phyloP scores from a whole-genome alignment of 2,888 invertebrate genomes.

The Microctonus aethiopoides region DNA sequence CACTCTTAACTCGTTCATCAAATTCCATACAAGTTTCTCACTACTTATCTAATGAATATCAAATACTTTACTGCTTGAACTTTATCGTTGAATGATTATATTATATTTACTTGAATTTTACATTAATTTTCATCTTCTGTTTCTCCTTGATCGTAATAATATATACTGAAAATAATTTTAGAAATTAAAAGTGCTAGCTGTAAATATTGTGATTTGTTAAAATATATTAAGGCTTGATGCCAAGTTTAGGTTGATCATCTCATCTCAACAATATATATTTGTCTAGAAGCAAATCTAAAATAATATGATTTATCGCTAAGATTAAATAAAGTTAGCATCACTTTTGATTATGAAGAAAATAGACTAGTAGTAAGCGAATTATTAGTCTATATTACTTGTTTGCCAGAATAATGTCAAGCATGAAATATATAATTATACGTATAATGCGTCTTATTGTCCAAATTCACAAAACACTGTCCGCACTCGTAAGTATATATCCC shows the following conservation, averaged over 20 bases:
- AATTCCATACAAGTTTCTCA: neutral
- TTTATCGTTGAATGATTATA: neutral
- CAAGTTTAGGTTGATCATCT: neutral
- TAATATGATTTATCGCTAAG: conserved; percentile 1
- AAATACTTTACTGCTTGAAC: neutral
- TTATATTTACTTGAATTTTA: neutral
- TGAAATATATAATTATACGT: conserved; percentile 14
- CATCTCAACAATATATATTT: neutral
- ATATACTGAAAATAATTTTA: neutral
- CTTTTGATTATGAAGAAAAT: neutral
- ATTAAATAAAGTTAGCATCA: neutral
- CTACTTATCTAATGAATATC: conserved; percentile 3
- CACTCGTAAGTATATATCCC: neutral
- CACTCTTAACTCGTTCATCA: neutral
- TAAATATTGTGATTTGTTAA: neutral
- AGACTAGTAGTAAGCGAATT: neutral
- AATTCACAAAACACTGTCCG: conserved; percentile 17
- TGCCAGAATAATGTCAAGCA: conserved; percentile 2
- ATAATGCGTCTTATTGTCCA: neutral
- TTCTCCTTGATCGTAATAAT: neutral
- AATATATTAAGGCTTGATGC: neutral
- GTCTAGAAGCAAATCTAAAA: neutral
- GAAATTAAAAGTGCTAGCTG: neutral
- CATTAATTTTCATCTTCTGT: neutral
- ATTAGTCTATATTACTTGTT: neutral